Evolutionary conservation across 2,888 invertebrate species (phyloP), one percentile per base, ranked within the genome.

Genomic region (Ornithoptera alexandrae): DNA sequence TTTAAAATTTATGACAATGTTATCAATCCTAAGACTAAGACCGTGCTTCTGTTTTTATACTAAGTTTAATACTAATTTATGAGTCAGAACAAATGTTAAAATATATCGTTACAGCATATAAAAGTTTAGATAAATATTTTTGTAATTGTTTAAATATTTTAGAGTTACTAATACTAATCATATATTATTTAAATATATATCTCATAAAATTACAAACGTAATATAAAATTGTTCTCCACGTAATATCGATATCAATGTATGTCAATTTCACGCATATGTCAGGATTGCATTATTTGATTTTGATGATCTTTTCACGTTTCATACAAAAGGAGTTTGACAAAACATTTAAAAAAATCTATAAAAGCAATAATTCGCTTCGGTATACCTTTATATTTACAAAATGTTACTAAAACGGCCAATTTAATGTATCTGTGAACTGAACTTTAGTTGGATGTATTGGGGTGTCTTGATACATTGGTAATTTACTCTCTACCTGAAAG

Each of bases 281-380:
- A 67, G 68, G 74, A 71, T 72, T 70, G 73, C 76, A 73, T 74
- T 76, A 74, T 74, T 53, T 18, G 53, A n/a, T 53, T 77, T 76
- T 76, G 78, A 78, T 77, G 72, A 72, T 70, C 71, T 70, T 67
- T 73, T 72, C 73, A 73, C 70, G 72, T 68, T 70, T 69, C 68
- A 62, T 70, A 65, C 56, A 72, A 71, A 36, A 46, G 18, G 57
- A 58, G 20, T 24, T 24, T 56, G 50, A 58, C 46, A 70, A 69
- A 69, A 60, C 24, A 20, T 61, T 68, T n/a, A 24, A 69, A 69
- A 65, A 69, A 69, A 67, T 17, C 46, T 63, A 67, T 59, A 60
- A 70, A 66, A 63, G 66, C 39, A 66, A 66, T 69, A 57, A 65
- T 65, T 66, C 62, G 36, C 58, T 66, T 68, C 53, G 62, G 62